Base-by-base conservation (phyloP, 2,797 vertebrate genomes). In the Danio albolineatus region DNA sequence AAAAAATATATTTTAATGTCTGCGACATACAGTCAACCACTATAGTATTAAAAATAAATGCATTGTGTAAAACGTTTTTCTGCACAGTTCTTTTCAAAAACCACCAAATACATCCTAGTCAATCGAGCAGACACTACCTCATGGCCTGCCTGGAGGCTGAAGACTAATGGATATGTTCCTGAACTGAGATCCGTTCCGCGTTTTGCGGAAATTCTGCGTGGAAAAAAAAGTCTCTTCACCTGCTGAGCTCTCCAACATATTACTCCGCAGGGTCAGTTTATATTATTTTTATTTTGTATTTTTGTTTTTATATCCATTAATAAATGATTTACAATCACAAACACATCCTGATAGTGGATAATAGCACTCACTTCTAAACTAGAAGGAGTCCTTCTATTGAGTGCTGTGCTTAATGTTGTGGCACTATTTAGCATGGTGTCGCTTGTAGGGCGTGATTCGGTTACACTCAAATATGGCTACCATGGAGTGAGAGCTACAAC, bases 391-490 rank as follows among this genome's bases (percentile, higher is more conserved):
- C 17, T 64, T 73, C 16, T 10, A 10, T 5, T 4, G 17, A 76
- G 13, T 54, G 65, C 39, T 61, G 76, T 69, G 28, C 54, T 46
- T 65, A 57, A 67, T 64, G 59, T 36, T 19, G 60, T 43, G 82
- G 87, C 7, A 85, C 88, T 88, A 89, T 44, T 87, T 84, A 72
- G 67, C 79, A 59, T 80, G 54, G 48, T 57, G 54, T 61, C 70
- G 83, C 75, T 65, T 44, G 69, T 70, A 59, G 76, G 83, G 87
- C 84, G 94, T 93, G 88, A 79, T 92, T 83, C 86, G 94, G 91
- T 88, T 89, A 89, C 92, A 92, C 92, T 94, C 93, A 94, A 94
- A 94, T 90, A 95, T 95, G 94, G 94, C 94, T 93, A 93, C 94
- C 92, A 91, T 91, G 92, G 90, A 84, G 90, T 91, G 90, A 89